phyloP scores from a whole-genome alignment of 2,113 vertebrate species.

The Etheostoma spectabile region DNA sequence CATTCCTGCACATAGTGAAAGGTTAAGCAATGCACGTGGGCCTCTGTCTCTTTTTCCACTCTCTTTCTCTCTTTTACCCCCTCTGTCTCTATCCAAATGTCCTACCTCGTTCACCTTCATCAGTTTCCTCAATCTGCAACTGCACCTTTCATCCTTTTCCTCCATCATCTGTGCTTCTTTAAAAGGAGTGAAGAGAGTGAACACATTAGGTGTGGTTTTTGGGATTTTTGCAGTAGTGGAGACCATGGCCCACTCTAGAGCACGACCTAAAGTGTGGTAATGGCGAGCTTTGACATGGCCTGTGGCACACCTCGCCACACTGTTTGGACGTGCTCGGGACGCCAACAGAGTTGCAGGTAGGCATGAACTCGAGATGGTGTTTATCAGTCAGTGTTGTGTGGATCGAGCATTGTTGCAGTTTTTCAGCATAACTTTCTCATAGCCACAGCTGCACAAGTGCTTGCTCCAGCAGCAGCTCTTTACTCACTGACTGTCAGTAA shows the following conservation, averaged over 20 bases:
- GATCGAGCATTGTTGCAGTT: background rate
- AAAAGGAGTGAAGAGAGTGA: constrained; percentile 3
- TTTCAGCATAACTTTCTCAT: background rate
- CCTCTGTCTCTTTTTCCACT: constrained; percentile 43
- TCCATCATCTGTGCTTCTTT: constrained; percentile 14
- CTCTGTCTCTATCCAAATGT: background rate
- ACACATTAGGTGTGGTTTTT: background rate
- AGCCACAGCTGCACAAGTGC: background rate
- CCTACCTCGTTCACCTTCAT: constrained; percentile 3
- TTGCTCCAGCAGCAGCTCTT: background rate
- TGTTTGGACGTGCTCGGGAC: constrained; percentile 38
- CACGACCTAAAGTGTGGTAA: constrained; percentile 39
- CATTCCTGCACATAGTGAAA: constrained; percentile 69
- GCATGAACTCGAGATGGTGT: background rate
- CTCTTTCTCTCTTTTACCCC: background rate
- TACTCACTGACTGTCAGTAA: background rate
- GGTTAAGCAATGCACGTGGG: constrained; percentile 42
- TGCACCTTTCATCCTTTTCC: constrained; percentile 20
- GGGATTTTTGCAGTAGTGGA: background rate
- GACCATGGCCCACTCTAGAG: constrained; percentile 51
- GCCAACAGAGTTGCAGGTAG: constrained; percentile 56
- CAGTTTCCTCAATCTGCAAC: constrained; percentile 8
- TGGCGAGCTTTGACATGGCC: constrained; percentile 53
- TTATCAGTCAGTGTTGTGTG: background rate
- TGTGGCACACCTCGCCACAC: constrained; percentile 20